Conservation (phyloP, 2,888 invertebrate species). For the Crossocerus cetratus region DNA sequence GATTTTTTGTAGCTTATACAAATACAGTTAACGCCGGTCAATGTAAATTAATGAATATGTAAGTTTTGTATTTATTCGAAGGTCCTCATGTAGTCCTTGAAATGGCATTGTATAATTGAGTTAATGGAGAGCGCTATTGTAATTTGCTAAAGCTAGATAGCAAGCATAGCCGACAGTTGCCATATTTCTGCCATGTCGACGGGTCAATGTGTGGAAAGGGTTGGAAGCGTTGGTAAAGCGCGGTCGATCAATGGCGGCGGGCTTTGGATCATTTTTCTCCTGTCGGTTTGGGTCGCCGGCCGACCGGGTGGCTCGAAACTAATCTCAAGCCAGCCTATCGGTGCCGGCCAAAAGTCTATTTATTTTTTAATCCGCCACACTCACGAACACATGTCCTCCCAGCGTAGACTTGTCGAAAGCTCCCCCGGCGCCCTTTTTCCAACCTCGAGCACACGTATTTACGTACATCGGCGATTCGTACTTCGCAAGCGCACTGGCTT, state of each 20-base stretch:
- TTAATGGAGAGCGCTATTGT: too few species aligned
- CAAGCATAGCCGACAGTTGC: too few species aligned
- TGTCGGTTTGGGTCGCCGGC: conserved; percentile 6
- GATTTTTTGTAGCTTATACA: too few species aligned
- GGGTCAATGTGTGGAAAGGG: neutral
- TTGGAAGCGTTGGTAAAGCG: conserved; percentile 5
- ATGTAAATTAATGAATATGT: too few species aligned
- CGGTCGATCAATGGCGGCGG: neutral
- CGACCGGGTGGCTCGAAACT: conserved; percentile 12
- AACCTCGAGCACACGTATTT: neutral
- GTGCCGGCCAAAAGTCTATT: conserved; percentile 18
- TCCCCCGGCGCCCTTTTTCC: neutral
- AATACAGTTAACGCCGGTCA: too few species aligned
- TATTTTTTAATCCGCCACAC: conserved; percentile 34
- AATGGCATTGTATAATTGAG: too few species aligned
- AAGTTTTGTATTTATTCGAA: too few species aligned
- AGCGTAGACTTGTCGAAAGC: conserved; percentile 43
- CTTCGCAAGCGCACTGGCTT: conserved; percentile 26
- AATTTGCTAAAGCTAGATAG: too few species aligned
- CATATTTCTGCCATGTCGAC: too few species aligned
- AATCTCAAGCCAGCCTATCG: conserved; percentile 24
- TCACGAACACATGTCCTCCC: neutral
- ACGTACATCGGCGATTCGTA: conserved; percentile 17
- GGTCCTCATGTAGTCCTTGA: too few species aligned
- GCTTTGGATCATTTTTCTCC: conserved; percentile 29